Conservation (phyloP, 2,797 vertebrate genomes). For the Apodemus agrarius region DNA sequence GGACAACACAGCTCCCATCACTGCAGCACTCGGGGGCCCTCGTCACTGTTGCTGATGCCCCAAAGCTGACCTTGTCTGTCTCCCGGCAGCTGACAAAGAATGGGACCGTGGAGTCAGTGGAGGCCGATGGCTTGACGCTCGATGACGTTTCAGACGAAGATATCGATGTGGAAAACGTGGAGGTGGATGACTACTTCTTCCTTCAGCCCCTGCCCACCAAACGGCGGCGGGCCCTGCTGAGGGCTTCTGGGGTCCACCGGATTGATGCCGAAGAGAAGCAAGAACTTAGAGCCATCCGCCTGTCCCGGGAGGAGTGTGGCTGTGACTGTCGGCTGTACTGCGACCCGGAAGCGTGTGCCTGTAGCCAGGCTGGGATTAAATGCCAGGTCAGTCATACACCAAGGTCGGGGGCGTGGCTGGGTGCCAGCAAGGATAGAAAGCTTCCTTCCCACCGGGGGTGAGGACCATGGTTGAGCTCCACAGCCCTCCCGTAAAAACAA, state of each 20-base stretch:
- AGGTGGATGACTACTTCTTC: constrained; percentile 97
- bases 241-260: constrained; percentile 95
- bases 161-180: constrained; percentile 94
- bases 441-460: background rate
- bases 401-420: background rate
- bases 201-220: constrained; percentile 96
- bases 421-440: background rate
- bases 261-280: constrained; percentile 97
- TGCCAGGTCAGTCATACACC: constrained; percentile 91
- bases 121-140: constrained; percentile 94
- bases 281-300: constrained; percentile 95
- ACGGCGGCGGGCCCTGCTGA: constrained; percentile 93
- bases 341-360: constrained; percentile 96
- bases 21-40: background rate
- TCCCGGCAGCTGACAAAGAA: constrained; percentile 93
- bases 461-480: background rate
- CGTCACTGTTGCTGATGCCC: rapidly evolving
- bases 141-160: constrained; percentile 97
- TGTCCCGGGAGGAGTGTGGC: constrained; percentile 96
- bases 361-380: constrained; percentile 97
- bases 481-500: background rate
- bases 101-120: constrained; percentile 94
- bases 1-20: background rate
- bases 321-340: constrained; percentile 97
- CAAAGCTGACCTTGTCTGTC: constrained; percentile 26